Evolutionary conservation across 2,797 vertebrate genomes (phyloP).

Genomic region (Garrulus glandarius): DNA sequence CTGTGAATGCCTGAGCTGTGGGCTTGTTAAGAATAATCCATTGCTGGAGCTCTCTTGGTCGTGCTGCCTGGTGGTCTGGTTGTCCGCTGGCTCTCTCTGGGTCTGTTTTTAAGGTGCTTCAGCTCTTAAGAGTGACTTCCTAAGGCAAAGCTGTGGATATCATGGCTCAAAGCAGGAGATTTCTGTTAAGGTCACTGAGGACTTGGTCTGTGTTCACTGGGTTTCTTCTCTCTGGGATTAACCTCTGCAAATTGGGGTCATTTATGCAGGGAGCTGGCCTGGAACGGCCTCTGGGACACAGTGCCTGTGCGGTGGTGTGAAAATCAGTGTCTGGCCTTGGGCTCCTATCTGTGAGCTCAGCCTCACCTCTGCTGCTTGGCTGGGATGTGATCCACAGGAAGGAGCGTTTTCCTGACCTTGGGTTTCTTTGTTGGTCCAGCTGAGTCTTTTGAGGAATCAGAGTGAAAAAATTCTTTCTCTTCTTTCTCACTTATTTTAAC

Average conservation of each 20-base stretch:
- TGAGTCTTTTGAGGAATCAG: not conserved
- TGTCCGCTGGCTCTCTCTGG: rapidly evolving
- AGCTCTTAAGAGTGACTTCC: rapidly evolving
- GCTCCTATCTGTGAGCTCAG: rapidly evolving
- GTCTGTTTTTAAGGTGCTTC: too few species aligned
- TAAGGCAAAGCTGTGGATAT: not conserved
- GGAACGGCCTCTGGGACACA: rapidly evolving
- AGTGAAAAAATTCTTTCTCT: not conserved
- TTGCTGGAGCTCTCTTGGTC: not conserved
- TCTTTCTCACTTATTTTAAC: rapidly evolving
- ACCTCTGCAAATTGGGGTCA: not conserved
- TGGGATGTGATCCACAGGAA: rapidly evolving
- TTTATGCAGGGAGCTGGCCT: not conserved
- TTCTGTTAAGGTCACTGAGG: not conserved
- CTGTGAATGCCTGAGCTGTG: rapidly evolving
- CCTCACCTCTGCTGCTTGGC: not conserved
- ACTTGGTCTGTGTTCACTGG: too few species aligned
- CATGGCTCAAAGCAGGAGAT: not conserved
- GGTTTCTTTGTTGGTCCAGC: not conserved
- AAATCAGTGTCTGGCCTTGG: not conserved
- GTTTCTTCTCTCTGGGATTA: not conserved
- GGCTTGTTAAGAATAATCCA: rapidly evolving
- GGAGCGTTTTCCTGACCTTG: not conserved
- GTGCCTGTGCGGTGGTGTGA: not conserved
- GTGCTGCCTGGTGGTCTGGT: rapidly evolving